A percentile compares a stretch with the other conserved stretches of the same genome.
These are phyloP conservation scores for Podabrus alpinus DNA, from an alignment of 2,888 invertebrate genomes.

Conservation along the genomic window DNA sequence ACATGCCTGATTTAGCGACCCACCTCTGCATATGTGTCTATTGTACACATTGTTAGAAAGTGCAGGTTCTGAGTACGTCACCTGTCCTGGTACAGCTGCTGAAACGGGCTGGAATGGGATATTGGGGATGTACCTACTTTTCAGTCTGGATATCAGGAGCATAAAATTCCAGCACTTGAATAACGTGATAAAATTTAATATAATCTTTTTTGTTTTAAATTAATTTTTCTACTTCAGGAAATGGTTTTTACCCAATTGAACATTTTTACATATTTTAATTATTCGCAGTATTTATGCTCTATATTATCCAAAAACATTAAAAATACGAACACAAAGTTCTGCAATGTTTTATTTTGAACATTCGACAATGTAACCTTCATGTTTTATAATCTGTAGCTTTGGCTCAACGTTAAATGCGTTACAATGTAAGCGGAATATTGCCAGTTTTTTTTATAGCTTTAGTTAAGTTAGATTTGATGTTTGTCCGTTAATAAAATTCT, in stretches of 20 bases:
- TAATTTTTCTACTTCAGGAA: too few species aligned
- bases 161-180: not conserved
- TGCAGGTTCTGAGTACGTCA: conserved; percentile 31
- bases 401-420: not conserved
- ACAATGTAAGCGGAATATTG: not conserved
- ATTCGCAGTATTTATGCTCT: too few species aligned
- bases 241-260: too few species aligned
- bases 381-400: not conserved
- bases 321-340: not conserved
- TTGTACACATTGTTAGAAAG: conserved; percentile 29
- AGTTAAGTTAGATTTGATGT: not conserved
- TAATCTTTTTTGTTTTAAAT: too few species aligned
- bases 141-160: not conserved
- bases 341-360: not conserved
- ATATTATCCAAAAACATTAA: not conserved
- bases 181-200: not conserved
- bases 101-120: conserved; percentile 20
- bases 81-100: conserved; percentile 33
- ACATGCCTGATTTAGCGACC: conserved; percentile 33
- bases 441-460: not conserved
- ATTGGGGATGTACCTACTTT: conserved; percentile 23
- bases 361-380: not conserved
- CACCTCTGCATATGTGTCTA: conserved; percentile 33
- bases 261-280: too few species aligned
- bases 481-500: conserved; percentile 26